Evolutionary conservation across 2,888 invertebrate species (phyloP), one percentile per base, ranked within the genome.

Genomic region (Callinectes sapidus): DNA sequence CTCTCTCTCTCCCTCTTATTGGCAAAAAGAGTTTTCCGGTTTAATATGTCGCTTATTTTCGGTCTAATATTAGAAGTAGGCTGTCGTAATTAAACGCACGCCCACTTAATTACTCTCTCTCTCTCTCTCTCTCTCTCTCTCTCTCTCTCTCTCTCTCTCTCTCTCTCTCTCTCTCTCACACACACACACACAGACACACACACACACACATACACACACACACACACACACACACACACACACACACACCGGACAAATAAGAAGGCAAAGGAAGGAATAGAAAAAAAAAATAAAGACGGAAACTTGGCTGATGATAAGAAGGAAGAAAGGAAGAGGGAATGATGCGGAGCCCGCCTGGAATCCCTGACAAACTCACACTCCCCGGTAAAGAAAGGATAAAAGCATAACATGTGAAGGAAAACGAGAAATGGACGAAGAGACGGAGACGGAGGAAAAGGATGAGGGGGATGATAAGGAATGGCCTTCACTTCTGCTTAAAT

Each of bases 1-100:
- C 87, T 87, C 87, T 87, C 87, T 87, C 87, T 48, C 87, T 87
- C 87, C 54, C 87, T 87, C 48, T 48, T 39, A 55, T 55, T 55
- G 55, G 55, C 55, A 55, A 55, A 55, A 55, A 18, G 55, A 55
- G 55, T 55, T 55, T 55, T 87, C 54, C 28, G 10, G 23, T 42
- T 87, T 42, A 39, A 39, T 87, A n/a, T 54, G 23, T 87, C 87
- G 23, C 87, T 87, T 42, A 39, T 39, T 86, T 39, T 86, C 86
- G 35, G 18, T 6, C 23, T 42, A 42, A 16, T 35, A 35, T 39
- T 42, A 61, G 13, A 61, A 23, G 18, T 61, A 23, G 61, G 23
- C 13, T 48, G 48, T 61, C 3, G 18, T 61, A 61, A 61, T 61
- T 61, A 61, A 18, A 6, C 23, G 23, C 23, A 16, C 28, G 10